phyloP scores from a whole-genome alignment of 2,113 vertebrate genomes.

The Mastomys natalensis region DNA sequence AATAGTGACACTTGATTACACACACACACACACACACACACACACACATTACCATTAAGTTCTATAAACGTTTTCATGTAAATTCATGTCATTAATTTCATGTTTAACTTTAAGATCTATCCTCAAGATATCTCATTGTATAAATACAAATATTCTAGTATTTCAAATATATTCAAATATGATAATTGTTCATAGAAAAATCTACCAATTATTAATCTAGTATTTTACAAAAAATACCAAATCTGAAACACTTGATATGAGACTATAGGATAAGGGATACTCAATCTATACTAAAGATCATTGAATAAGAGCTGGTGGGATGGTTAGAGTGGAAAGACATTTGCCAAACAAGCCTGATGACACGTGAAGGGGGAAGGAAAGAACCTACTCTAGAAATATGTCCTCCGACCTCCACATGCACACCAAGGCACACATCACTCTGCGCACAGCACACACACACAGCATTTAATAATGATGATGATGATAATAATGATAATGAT shows the following conservation, averaged over 20 bases:
- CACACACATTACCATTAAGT: neutral
- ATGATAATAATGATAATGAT: too few relatives aligned
- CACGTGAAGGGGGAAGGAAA: neutral
- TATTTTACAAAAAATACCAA: neutral
- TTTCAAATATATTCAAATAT: neutral
- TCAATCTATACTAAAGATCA: neutral
- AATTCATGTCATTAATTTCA: neutral
- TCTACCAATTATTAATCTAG: neutral
- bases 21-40: neutral
- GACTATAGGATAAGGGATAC: neutral
- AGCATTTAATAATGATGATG: too few relatives aligned
- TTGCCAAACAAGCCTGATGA: neutral
- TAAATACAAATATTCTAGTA: neutral
- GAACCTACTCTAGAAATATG: neutral
- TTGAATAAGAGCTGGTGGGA: neutral
- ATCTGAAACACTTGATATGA: neutral
- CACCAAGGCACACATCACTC: neutral
- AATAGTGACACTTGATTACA: neutral
- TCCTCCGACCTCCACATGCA: neutral
- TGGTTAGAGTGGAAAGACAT: neutral
- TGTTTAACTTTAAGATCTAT: neutral
- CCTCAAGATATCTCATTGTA: neutral
- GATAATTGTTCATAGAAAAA: neutral
- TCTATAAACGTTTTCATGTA: constrained; percentile 8
- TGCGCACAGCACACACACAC: neutral